A percentile compares a stretch with the other conserved stretches of the same genome.
phyloP scores from a whole-genome alignment of 1,140 invertebrate species.

The Megathymus violae region DNA sequence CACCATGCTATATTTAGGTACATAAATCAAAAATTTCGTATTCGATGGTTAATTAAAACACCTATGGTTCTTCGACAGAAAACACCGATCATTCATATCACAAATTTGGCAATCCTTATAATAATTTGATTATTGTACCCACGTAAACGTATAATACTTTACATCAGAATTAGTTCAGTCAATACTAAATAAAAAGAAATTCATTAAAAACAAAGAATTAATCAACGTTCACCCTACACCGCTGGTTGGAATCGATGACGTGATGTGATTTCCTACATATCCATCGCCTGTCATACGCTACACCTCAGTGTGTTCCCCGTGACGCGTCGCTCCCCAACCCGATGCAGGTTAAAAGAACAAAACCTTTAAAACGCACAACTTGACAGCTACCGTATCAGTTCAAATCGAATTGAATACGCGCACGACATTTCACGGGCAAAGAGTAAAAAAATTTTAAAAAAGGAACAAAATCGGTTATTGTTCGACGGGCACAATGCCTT shows the following conservation, averaged over 20 bases:
- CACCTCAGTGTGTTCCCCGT: slow-evolving; percentile 8
- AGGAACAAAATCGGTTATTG: slow-evolving; percentile 69
- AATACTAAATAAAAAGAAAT: too few relatives aligned
- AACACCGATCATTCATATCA: too few relatives aligned
- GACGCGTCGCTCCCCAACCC: slow-evolving; percentile 4
- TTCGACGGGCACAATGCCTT: slow-evolving; percentile 76
- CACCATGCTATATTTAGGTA: too few relatives aligned
- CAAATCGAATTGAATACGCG: slow-evolving; percentile 63
- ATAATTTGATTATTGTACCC: too few relatives aligned
- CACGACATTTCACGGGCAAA: slow-evolving; percentile 53
- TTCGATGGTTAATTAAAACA: too few relatives aligned
- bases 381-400: slow-evolving; percentile 60
- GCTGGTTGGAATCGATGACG: slow-evolving; percentile 1
- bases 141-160: too few relatives aligned
- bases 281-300: slow-evolving; percentile 15
- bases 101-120: too few relatives aligned
- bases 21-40: too few relatives aligned
- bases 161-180: too few relatives aligned
- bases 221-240: slow-evolving; percentile 9
- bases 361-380: slow-evolving; percentile 38
- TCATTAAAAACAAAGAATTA: not conserved
- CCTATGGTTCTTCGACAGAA: too few relatives aligned
- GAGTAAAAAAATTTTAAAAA: slow-evolving; percentile 59
- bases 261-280: slow-evolving; percentile 11
- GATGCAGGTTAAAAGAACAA: slow-evolving; percentile 39